phyloP scores from a whole-genome alignment of 2,888 invertebrate genomes.

The Eudemis profundana region DNA sequence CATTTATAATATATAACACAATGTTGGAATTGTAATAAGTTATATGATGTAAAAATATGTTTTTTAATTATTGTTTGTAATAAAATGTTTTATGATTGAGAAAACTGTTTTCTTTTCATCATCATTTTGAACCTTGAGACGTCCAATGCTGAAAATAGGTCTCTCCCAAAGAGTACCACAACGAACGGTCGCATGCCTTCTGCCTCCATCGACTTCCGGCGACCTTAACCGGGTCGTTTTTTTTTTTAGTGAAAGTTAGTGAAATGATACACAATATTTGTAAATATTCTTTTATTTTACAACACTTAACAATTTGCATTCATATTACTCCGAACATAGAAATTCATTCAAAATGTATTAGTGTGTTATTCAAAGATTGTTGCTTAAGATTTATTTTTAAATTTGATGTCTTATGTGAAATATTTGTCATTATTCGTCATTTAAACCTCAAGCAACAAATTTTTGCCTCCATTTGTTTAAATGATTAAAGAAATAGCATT shows the following conservation, averaged over 20 bases:
- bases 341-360: conserved; percentile 53
- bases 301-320: conserved; percentile 67
- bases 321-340: conserved; percentile 56
- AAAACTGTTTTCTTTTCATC: too few species aligned
- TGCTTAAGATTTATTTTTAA: conserved; percentile 47
- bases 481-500: conserved; percentile 40
- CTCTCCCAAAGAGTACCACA: too few species aligned
- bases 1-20: conserved; percentile 75
- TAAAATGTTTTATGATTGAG: conserved; percentile 79
- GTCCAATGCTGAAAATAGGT: too few species aligned
- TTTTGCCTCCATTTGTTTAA: conserved; percentile 15
- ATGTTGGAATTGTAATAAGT: conserved; percentile 76
- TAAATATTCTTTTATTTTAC: conserved; percentile 65
- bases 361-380: conserved; percentile 48
- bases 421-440: conserved; percentile 16
- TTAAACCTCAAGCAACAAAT: conserved; percentile 50
- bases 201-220: too few species aligned
- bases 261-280: conserved; percentile 25
- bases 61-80: conserved; percentile 83
- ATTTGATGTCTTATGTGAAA: conserved; percentile 29
- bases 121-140: too few species aligned
- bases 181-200: too few species aligned
- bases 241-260: conserved; percentile 47
- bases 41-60: conserved; percentile 73
- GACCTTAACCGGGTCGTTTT: too few species aligned